phyloP scores from a whole-genome alignment of 1,140 invertebrate species.

The Zaprionus taronus region DNA sequence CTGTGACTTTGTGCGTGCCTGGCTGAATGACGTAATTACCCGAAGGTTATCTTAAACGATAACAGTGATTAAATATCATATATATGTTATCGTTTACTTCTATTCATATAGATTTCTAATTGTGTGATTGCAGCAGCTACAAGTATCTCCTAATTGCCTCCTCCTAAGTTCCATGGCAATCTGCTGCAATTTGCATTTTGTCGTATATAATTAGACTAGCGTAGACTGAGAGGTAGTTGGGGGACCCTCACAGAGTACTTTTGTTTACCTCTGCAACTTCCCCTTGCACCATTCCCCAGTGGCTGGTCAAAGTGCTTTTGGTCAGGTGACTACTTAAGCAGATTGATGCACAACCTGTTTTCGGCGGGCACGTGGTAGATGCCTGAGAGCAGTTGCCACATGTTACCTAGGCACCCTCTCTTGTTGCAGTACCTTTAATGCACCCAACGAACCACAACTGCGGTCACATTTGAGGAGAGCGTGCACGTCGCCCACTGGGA shows the following conservation, averaged over 20 bases:
- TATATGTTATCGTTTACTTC: background rate
- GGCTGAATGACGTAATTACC: background rate
- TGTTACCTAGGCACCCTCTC: background rate
- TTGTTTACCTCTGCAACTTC: too few species aligned
- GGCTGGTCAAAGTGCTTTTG: slow-evolving; percentile 80
- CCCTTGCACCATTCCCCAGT: background rate
- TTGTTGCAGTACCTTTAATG: slow-evolving; percentile 56
- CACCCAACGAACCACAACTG: slow-evolving; percentile 82
- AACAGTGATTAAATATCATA: background rate
- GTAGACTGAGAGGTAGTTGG: slow-evolving; percentile 23
- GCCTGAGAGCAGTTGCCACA: background rate
- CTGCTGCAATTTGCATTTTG: slow-evolving; percentile 44
- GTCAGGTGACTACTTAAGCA: slow-evolving; percentile 77
- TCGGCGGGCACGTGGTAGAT: slow-evolving; percentile 12
- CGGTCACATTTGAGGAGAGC: slow-evolving; percentile 81
- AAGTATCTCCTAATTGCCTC: slow-evolving; percentile 61
- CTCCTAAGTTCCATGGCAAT: slow-evolving; percentile 59
- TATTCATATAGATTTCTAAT: background rate
- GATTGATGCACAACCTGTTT: slow-evolving; percentile 46
- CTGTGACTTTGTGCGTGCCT: background rate
- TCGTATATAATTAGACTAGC: slow-evolving; percentile 6
- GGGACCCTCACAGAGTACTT: slow-evolving; percentile 6
- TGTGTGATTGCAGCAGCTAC: background rate
- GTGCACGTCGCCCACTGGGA: slow-evolving; percentile 59
- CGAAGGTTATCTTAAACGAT: background rate